Conservation (phyloP, 1,140 invertebrate genomes). For the Forficula auricularia region DNA sequence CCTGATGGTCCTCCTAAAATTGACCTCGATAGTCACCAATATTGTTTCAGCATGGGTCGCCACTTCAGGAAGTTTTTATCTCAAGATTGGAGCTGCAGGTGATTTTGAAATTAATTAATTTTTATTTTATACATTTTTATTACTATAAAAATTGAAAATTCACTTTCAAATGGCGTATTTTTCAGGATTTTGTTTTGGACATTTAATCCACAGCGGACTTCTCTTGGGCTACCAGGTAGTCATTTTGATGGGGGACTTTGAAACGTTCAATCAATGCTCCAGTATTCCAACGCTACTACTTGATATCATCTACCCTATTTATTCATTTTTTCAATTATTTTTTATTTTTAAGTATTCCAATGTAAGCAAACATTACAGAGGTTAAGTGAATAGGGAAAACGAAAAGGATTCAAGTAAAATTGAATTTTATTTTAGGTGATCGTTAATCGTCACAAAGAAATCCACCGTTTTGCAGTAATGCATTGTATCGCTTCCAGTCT, state of each 20-base stretch:
- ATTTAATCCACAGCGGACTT: slow-evolving; percentile 47
- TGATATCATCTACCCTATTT: slow-evolving; percentile 43
- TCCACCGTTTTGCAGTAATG: slow-evolving; percentile 52
- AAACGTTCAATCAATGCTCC: slow-evolving; percentile 28
- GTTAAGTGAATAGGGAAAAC: too few relatives aligned
- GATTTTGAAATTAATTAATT: neutral
- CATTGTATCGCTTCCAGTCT: slow-evolving; percentile 52
- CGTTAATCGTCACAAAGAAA: slow-evolving; percentile 34
- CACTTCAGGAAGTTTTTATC: slow-evolving; percentile 53
- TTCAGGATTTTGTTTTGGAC: slow-evolving; percentile 53
- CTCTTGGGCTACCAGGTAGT: slow-evolving; percentile 42
- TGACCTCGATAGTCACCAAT: slow-evolving; percentile 33
- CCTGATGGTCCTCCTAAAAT: too few relatives aligned
- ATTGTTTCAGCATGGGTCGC: slow-evolving; percentile 40
- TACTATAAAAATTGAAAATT: neutral
- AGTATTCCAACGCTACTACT: slow-evolving; percentile 30
- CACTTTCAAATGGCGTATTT: slow-evolving; percentile 15
- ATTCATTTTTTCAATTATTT: slow-evolving; percentile 50
- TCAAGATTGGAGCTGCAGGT: slow-evolving; percentile 55
- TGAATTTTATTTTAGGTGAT: slow-evolving; percentile 33
- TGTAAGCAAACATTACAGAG: too few relatives aligned
- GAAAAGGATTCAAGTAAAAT: too few relatives aligned
- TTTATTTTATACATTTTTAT: slow-evolving; percentile 7
- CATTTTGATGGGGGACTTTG: slow-evolving; percentile 29
- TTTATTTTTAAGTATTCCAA: slow-evolving; percentile 64